Conservation (phyloP, 2,888 invertebrate genomes). For the Drosophila anceps region DNA sequence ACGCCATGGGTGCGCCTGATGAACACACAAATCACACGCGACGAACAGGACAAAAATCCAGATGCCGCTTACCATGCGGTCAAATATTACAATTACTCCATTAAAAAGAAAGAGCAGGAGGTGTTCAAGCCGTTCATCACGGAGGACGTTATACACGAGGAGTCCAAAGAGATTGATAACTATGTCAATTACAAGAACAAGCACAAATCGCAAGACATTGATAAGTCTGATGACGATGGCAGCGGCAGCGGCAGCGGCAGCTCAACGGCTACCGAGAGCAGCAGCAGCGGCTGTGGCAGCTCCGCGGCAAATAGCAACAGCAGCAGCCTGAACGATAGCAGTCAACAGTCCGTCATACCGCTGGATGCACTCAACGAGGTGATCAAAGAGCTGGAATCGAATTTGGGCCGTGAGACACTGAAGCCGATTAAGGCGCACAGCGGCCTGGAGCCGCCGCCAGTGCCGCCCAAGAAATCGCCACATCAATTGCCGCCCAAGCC, state of each 20-base stretch:
- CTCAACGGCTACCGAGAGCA: constrained; percentile 73
- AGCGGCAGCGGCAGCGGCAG: constrained; percentile 58
- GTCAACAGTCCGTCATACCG: constrained; percentile 74
- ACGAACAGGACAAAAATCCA: constrained; percentile 95
- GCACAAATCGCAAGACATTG: constrained; percentile 88
- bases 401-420: constrained; percentile 78
- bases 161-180: constrained; percentile 93
- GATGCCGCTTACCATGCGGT: constrained; percentile 95
- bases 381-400: constrained; percentile 82
- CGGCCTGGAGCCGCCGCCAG: constrained; percentile 82
- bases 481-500: constrained; percentile 84
- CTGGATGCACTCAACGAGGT: constrained; percentile 78
- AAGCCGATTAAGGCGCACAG: constrained; percentile 62
- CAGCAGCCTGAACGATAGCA: constrained; percentile 82
- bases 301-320: constrained; percentile 82
- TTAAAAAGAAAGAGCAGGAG: constrained; percentile 91
- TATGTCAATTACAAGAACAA: constrained; percentile 90
- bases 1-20: constrained; percentile 92
- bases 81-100: constrained; percentile 94
- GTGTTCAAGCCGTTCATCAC: constrained; percentile 94
- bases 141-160: constrained; percentile 92
- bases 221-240: constrained; percentile 86
- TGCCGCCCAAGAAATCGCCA: constrained; percentile 85
- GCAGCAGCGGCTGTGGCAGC: constrained; percentile 74
- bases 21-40: constrained; percentile 93